Conservation (phyloP, 2,113 vertebrate species). For the Gobiocypris rarus region DNA sequence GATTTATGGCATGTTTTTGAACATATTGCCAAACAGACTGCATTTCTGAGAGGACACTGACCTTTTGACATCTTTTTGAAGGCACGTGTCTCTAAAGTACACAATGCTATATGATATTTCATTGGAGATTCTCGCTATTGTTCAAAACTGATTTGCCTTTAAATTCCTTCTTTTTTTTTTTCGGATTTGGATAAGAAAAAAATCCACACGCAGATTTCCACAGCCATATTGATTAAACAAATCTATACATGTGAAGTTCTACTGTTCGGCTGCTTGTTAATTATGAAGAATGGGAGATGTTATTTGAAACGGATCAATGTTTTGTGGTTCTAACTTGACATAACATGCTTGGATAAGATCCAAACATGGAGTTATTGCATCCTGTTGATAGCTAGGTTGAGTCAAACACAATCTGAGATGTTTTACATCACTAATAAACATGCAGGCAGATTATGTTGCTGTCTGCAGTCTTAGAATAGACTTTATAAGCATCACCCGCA, state of each 20-base stretch:
- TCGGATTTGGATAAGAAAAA: not conserved
- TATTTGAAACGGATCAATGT: constrained; percentile 18
- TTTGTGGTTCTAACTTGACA: constrained; percentile 17
- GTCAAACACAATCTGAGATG: constrained; percentile 44
- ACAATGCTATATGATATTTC: constrained; percentile 84
- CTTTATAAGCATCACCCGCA: constrained; percentile 48
- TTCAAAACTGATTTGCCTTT: constrained; percentile 49
- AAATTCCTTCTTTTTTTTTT: not conserved
- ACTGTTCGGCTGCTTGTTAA: not conserved
- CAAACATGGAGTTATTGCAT: constrained; percentile 54
- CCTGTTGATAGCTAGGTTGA: not conserved
- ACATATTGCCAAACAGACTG: constrained; percentile 52
- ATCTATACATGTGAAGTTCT: not conserved
- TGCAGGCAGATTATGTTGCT: constrained; percentile 67
- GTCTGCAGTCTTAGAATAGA: constrained; percentile 67
- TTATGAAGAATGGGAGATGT: not conserved
- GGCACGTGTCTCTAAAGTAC: constrained; percentile 55
- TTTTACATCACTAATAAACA: constrained; percentile 59
- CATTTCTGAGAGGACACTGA: constrained; percentile 55
- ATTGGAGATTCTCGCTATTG: constrained; percentile 64
- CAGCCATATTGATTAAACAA: not conserved
- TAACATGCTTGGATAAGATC: constrained; percentile 8
- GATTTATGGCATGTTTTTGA: constrained; percentile 47
- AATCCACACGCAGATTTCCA: not conserved
- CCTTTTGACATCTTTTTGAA: constrained; percentile 54